phyloP scores from a whole-genome alignment of 2,888 invertebrate species.

The Hirtodrosophila cameraria region DNA sequence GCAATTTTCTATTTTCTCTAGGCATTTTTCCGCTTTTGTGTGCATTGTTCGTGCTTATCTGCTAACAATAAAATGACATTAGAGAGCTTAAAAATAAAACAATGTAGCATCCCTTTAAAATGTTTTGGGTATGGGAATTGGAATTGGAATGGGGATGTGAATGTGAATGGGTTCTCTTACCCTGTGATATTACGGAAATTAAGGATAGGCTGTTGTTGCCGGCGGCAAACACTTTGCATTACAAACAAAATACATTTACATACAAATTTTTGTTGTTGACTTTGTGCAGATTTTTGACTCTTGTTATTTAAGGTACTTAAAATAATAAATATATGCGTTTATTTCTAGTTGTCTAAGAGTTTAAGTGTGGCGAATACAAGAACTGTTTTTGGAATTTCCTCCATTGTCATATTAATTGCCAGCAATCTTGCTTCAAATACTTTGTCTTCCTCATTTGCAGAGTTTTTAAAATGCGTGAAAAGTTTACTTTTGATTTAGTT shows the following conservation, averaged over 20 bases:
- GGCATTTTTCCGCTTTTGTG: constrained; percentile 37
- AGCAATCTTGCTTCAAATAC: too few species aligned
- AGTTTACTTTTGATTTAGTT: too few species aligned
- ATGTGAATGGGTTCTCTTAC: not conserved
- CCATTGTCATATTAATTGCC: too few species aligned
- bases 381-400: too few species aligned
- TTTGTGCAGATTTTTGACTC: not conserved
- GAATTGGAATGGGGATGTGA: constrained; percentile 1
- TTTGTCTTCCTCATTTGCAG: too few species aligned
- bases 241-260: constrained; percentile 57
- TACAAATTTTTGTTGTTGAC: constrained; percentile 58
- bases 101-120: constrained; percentile 25
- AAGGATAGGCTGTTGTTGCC: constrained; percentile 55
- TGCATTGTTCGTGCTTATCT: constrained; percentile 64
- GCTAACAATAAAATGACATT: constrained; percentile 69
- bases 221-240: constrained; percentile 64
- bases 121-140: not conserved
- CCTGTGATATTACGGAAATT: constrained; percentile 57
- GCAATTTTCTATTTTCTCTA: constrained; percentile 19
- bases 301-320: constrained; percentile 19
- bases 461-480: too few species aligned
- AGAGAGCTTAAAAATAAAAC: constrained; percentile 61
- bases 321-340: constrained; percentile 5
- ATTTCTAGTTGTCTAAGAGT: constrained; percentile 15
- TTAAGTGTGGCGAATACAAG: constrained; percentile 7